Evolutionary conservation across 1,140 invertebrate genomes (phyloP).

Genomic region (Aradophagus sp.): DNA sequence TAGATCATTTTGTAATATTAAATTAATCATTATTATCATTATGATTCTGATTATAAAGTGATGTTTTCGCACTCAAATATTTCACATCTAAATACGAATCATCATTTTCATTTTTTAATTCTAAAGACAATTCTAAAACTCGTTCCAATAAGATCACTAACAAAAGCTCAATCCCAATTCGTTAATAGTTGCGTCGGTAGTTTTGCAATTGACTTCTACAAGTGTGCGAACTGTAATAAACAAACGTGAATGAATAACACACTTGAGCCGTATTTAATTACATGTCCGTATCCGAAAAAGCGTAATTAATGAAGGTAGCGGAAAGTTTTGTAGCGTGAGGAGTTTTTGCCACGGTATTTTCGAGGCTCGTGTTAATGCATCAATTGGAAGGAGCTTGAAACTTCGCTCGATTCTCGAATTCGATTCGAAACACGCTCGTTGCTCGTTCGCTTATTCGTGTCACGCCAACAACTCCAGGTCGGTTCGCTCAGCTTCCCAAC

Average conservation of each 20-base stretch:
- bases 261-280: constrained; percentile 42
- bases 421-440: constrained; percentile 67
- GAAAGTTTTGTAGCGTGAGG: constrained; percentile 41
- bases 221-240: no score
- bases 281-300: constrained; percentile 12
- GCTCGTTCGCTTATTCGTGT: constrained; percentile 68
- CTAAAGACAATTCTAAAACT: no score
- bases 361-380: constrained; percentile 53
- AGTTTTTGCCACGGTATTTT: constrained; percentile 46
- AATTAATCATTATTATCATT: no score
- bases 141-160: no score
- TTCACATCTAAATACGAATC: no score
- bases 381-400: constrained; percentile 50
- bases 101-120: no score
- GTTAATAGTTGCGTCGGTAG: no score
- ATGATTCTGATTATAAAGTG: no score
- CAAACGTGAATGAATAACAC: constrained; percentile 44
- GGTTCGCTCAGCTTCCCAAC: constrained; percentile 55
- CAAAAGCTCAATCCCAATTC: no score
- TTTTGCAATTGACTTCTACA: no score
- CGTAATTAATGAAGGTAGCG: constrained; percentile 52
- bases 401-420: constrained; percentile 55
- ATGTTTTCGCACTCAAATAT: no score
- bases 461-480: constrained; percentile 62
- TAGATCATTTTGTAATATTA: no score